phyloP scores from a whole-genome alignment of 2,797 vertebrate genomes.

The Tympanoctomys barrerae region DNA sequence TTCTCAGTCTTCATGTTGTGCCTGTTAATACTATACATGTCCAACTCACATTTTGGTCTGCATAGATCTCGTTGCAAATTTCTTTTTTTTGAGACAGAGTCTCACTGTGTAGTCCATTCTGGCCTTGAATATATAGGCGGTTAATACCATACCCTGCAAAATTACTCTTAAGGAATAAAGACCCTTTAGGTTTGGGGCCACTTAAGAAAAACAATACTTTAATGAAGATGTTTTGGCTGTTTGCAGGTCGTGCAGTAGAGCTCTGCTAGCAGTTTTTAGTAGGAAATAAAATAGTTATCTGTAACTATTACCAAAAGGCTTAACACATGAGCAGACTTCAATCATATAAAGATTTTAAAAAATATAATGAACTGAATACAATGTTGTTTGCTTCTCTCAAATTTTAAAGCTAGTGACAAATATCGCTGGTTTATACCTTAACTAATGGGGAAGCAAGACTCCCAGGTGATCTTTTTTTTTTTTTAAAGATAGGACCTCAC shows the following conservation, averaged over 20 bases:
- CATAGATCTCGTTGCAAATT: background rate
- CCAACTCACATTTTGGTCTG: background rate
- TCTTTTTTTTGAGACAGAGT: background rate
- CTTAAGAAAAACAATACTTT: background rate
- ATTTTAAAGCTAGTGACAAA: conserved; percentile 44
- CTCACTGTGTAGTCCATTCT: background rate
- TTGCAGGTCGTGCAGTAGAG: background rate
- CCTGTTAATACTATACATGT: background rate
- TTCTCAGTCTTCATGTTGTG: conserved; percentile 15
- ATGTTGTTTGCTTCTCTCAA: conserved; percentile 32
- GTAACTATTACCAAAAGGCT: conserved; percentile 53
- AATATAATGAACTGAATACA: background rate
- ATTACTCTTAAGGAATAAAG: conserved; percentile 41
- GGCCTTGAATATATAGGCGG: background rate
- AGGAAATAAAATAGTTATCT: background rate
- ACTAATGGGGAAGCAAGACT: conserved; percentile 14
- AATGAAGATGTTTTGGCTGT: background rate
- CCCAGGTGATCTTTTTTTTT: background rate
- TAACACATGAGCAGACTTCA: background rate
- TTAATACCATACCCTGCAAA: background rate
- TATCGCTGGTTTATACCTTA: background rate
- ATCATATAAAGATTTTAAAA: conserved; percentile 56
- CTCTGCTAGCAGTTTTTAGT: conserved; percentile 33
- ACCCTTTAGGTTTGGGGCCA: background rate
- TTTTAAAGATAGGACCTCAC: no score